Conservation (phyloP, 2,113 vertebrate species). For the Mola mola region DNA sequence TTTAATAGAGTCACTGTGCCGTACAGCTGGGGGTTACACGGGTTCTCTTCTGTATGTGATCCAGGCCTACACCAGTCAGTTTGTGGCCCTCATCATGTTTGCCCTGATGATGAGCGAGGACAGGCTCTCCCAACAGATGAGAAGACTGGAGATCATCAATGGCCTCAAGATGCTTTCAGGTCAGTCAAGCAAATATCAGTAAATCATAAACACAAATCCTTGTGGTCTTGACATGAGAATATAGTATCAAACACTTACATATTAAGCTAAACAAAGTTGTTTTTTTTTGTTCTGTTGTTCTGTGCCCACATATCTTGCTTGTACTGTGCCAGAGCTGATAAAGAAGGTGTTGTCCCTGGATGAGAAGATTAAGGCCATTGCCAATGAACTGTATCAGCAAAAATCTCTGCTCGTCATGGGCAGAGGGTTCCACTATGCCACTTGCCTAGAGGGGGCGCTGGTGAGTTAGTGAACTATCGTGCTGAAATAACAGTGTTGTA, state of each 20-base stretch:
- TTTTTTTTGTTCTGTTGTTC: neutral
- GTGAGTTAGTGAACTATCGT: constrained; percentile 76
- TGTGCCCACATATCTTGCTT: neutral
- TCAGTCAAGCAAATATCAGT: constrained; percentile 58
- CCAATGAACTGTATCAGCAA: constrained; percentile 90
- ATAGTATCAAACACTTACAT: neutral
- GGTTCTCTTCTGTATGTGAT: constrained; percentile 47
- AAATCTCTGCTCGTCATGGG: constrained; percentile 95
- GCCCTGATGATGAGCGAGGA: constrained; percentile 96
- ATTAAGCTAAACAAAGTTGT: neutral
- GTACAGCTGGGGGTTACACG: neutral
- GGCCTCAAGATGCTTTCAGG: constrained; percentile 88
- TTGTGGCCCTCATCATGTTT: constrained; percentile 94
- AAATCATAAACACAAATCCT: neutral
- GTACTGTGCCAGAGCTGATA: constrained; percentile 81
- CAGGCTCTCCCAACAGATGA: constrained; percentile 89
- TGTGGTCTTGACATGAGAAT: neutral
- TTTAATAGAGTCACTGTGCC: neutral
- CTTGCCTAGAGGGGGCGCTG: constrained; percentile 96
- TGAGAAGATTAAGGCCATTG: constrained; percentile 88
- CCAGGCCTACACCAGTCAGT: constrained; percentile 97
- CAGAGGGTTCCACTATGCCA: constrained; percentile 95
- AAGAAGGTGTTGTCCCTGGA: constrained; percentile 91
- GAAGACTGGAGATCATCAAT: constrained; percentile 90
- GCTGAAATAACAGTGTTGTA: neutral